Evolutionary conservation across 2,888 invertebrate species (phyloP).

Genomic region (Pyrrhosoma nymphula): DNA sequence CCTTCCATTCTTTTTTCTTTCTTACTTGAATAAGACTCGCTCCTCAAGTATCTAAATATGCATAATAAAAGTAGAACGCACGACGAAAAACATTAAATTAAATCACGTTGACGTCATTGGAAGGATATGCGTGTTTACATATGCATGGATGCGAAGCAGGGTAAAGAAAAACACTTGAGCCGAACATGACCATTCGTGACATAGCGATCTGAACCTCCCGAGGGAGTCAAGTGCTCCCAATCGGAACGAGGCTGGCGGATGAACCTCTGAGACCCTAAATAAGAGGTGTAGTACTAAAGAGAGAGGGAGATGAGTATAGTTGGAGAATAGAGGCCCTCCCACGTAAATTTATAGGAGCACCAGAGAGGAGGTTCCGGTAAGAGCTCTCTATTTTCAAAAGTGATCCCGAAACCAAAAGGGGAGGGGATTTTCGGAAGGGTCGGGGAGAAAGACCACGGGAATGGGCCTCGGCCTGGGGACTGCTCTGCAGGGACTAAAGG

Average conservation of each 20-base stretch:
- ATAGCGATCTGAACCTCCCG: neutral
- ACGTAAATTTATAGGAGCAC: neutral
- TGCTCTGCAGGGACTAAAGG: conserved; percentile 15
- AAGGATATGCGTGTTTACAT: neutral
- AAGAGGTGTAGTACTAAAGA: neutral
- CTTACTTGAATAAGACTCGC: too few species aligned
- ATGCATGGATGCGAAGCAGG: neutral
- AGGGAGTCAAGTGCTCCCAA: neutral
- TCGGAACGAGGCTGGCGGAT: neutral
- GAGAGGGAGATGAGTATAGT: neutral
- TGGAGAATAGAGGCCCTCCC: neutral
- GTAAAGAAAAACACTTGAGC: neutral
- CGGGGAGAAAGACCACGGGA: neutral
- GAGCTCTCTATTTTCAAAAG: conserved; percentile 30
- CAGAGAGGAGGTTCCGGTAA: neutral
- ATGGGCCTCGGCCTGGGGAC: neutral
- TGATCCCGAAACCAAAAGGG: neutral
- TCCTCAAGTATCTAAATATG: too few species aligned
- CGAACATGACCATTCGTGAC: conserved; percentile 10
- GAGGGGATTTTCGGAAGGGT: neutral
- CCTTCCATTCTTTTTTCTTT: too few species aligned
- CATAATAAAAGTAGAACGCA: too few species aligned
- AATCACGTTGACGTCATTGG: neutral
- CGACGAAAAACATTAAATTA: too few species aligned
- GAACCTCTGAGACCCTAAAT: neutral